These are phyloP conservation scores for Euleptes europaea DNA, from an alignment of 2,113 vertebrate species.

Conservation along the genomic window DNA sequence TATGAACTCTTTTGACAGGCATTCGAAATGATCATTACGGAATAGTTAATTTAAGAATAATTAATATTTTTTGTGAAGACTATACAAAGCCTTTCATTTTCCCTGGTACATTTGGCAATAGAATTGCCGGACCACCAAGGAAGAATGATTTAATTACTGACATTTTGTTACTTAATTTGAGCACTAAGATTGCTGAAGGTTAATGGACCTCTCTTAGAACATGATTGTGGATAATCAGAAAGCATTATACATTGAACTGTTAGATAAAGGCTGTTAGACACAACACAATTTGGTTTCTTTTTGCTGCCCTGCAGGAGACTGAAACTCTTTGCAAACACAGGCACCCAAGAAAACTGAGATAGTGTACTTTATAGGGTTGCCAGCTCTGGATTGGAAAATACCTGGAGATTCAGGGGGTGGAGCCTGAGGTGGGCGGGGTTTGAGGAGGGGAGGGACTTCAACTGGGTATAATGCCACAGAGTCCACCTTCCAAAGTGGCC, in stretches of 20 bases:
- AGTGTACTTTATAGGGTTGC: not conserved
- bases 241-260: conserved; percentile 15
- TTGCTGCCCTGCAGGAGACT: not conserved
- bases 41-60: not conserved
- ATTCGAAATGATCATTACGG: not conserved
- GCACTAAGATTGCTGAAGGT: conserved; percentile 14
- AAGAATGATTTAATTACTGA: not conserved
- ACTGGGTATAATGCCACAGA: too few relatives aligned
- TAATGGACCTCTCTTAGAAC: conserved; percentile 38
- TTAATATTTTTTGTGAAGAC: not conserved
- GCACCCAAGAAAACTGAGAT: not conserved
- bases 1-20: not conserved
- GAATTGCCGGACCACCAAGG: not conserved
- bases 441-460: too few relatives aligned
- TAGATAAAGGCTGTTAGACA: conserved; percentile 5
- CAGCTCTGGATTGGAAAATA: too few relatives aligned
- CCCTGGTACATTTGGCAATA: not conserved
- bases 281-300: conserved; percentile 7
- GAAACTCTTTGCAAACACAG: not conserved
- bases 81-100: conserved; percentile 26
- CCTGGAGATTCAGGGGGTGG: too few relatives aligned
- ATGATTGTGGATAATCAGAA: conserved; percentile 8
- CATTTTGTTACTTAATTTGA: conserved; percentile 8
- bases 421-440: too few relatives aligned
- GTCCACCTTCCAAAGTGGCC: too few relatives aligned